Evolutionary conservation across 2,113 vertebrate species (phyloP).

Genomic region (Tor tambroides): DNA sequence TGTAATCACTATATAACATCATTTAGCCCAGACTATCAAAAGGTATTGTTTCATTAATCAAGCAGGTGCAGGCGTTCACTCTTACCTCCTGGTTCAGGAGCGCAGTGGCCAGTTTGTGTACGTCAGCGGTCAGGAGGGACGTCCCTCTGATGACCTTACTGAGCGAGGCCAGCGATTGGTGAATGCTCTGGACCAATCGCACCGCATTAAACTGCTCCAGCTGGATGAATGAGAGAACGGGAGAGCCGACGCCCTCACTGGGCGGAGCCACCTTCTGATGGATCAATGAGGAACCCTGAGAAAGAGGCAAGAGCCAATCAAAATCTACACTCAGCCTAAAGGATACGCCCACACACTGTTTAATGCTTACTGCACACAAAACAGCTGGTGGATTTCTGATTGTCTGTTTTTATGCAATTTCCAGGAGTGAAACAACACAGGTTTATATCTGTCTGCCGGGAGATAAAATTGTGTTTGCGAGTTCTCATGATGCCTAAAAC

Average conservation of each 20-base stretch:
- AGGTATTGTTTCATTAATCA: not conserved
- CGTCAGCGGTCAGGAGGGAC: slow-evolving; percentile 86
- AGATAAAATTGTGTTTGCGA: not conserved
- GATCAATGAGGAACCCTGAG: slow-evolving; percentile 90
- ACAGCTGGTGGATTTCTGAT: not conserved
- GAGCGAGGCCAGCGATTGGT: slow-evolving; percentile 93
- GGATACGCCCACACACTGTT: not conserved
- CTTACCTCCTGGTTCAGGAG: slow-evolving; percentile 94
- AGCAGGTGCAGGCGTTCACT: not conserved
- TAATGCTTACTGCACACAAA: not conserved
- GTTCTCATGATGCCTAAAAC: not conserved
- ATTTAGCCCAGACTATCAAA: not conserved
- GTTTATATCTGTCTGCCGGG: not conserved
- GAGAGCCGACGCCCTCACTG: slow-evolving; percentile 84
- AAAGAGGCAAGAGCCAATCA: slow-evolving; percentile 1
- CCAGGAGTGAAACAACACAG: not conserved
- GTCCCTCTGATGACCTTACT: slow-evolving; percentile 96
- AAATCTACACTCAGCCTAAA: not conserved
- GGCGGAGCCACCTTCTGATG: slow-evolving; percentile 90
- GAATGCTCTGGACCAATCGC: slow-evolving; percentile 89
- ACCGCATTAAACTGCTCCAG: slow-evolving; percentile 92
- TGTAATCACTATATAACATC: not conserved
- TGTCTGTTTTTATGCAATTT: not conserved
- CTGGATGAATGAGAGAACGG: slow-evolving; percentile 85
- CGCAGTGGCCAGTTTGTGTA: slow-evolving; percentile 88